These are phyloP conservation scores for Oligia latruncula DNA, from an alignment of 2,888 invertebrate genomes.

Conservation along the genomic window DNA sequence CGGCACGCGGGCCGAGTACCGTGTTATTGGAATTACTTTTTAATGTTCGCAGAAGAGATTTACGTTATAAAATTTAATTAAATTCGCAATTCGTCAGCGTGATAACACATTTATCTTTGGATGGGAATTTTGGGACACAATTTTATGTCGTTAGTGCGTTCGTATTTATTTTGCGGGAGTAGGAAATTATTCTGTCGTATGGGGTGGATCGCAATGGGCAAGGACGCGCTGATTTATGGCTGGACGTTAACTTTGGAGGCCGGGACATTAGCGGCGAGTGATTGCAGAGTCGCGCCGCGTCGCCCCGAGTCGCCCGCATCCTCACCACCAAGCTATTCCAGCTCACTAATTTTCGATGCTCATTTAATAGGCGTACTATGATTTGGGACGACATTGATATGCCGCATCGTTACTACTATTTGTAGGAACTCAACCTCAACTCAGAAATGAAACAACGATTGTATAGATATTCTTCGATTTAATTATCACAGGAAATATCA, in stretches of 20 bases:
- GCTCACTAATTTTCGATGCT: slow-evolving; percentile 56
- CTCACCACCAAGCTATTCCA: slow-evolving; percentile 22
- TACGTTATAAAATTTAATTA: slow-evolving; percentile 78
- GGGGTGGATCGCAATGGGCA: slow-evolving; percentile 70
- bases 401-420: slow-evolving; percentile 18
- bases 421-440: too few relatives aligned
- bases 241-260: slow-evolving; percentile 76
- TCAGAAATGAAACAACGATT: too few relatives aligned
- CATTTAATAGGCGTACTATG: slow-evolving; percentile 46
- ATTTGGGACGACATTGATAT: slow-evolving; percentile 41
- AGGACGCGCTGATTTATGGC: slow-evolving; percentile 78
- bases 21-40: slow-evolving; percentile 75
- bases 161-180: slow-evolving; percentile 71
- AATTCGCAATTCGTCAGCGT: slow-evolving; percentile 70
- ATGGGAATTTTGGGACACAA: slow-evolving; percentile 64
- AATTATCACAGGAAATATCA: too few relatives aligned
- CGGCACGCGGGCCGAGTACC: slow-evolving; percentile 59
- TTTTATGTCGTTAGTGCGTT: slow-evolving; percentile 69
- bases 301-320: slow-evolving; percentile 6
- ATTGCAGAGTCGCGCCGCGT: slow-evolving; percentile 60
- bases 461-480: too few relatives aligned
- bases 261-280: slow-evolving; percentile 77
- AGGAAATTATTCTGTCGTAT: slow-evolving; percentile 75
- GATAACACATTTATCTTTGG: slow-evolving; percentile 68
- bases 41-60: slow-evolving; percentile 74